Evolutionary conservation across 2,113 vertebrate species (phyloP).

Genomic region (Caranx melampygus): DNA sequence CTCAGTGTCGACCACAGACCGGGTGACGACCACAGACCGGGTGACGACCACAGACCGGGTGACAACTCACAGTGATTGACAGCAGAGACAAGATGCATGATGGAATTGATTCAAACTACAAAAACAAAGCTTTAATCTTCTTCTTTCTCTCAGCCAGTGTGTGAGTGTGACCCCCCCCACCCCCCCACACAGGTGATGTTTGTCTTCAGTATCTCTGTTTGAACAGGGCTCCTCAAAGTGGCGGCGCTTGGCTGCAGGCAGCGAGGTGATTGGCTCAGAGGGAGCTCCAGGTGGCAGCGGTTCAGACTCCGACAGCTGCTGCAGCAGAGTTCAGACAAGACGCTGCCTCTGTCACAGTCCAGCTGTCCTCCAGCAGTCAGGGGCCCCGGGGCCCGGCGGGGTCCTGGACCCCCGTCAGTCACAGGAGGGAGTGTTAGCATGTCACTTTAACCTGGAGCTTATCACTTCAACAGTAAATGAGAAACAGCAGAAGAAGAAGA

Average conservation of each 20-base stretch:
- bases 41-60: too few species aligned
- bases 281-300: constrained; percentile 11
- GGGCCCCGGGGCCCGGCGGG: too few species aligned
- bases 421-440: not conserved
- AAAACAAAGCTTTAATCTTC: too few species aligned
- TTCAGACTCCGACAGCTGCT: constrained; percentile 31
- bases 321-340: not conserved
- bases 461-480: not conserved
- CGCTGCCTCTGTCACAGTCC: too few species aligned
- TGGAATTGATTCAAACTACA: not conserved
- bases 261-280: constrained; percentile 3
- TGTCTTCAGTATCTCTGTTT: not conserved
- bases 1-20: too few species aligned
- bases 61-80: too few species aligned
- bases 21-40: too few species aligned
- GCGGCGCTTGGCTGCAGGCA: not conserved
- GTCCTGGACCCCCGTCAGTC: too few species aligned
- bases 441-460: too few species aligned
- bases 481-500: not conserved
- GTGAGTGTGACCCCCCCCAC: too few species aligned
- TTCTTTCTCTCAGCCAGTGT: too few species aligned
- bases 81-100: not conserved
- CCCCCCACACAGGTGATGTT: not conserved
- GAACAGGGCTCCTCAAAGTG: constrained; percentile 18
- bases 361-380: not conserved